Evolutionary conservation across 2,888 invertebrate genomes (phyloP), one percentile per base, ranked within the genome.

Genomic region (Tetragonisca angustula): DNA sequence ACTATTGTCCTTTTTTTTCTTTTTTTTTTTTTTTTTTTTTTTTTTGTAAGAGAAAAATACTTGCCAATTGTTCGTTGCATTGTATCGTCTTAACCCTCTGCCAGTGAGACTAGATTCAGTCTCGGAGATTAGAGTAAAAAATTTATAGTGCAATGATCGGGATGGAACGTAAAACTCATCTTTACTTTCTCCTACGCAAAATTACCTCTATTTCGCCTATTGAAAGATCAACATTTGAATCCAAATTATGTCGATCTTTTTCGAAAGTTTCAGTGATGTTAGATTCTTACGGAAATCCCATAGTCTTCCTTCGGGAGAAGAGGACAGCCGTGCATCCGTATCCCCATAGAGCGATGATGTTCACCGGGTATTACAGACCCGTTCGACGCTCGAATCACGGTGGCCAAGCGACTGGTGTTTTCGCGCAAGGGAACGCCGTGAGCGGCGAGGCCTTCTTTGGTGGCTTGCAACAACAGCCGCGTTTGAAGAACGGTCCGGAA

Each of bases 261-360:
- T 81, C 56, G n/a, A n/a, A 70, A 91, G 92, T 90, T 81, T 91
- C 91, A n/a, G 65, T 91, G 21, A 90, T 90, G 87, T 72, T 91
- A 78, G 90, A 90, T 64, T 50, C 90, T 5, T 88, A 91, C 59
- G 92, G 91, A 1, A 91, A 89, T 49, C 91, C 91, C 3, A 32
- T 92, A 27, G 71, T 91, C 27, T 89, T 92, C 56, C 69, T 92
- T 49, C 87, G 92, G 4, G 91, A 90, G 27, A 92, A 92, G 74
- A 90, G 93, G 67, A 85, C 90, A 5, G 86, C 91, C 11, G 76
- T 87, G 0, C 84, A 81, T 4, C 80, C 90, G 9, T 92, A 91
- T 79, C 92, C 93, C 4, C 91, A 92, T 3, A 88, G 92, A 65
- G 90, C 94, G 6, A 94, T 94, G 94, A 94, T 94, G 93, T 92